phyloP scores from a whole-genome alignment of 2,113 vertebrate species.

The Pantherophis guttatus region DNA sequence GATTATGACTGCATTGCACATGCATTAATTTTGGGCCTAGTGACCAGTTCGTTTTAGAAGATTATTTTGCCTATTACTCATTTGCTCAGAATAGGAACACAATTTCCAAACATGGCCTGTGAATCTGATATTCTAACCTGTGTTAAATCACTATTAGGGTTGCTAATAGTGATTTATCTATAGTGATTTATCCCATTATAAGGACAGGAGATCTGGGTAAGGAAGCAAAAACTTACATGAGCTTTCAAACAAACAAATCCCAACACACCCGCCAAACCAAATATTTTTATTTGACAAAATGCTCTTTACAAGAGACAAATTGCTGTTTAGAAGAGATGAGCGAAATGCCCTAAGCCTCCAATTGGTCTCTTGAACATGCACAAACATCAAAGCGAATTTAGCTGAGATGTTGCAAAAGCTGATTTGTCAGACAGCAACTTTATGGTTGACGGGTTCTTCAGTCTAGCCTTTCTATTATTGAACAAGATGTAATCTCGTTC shows the following conservation, averaged over 20 bases:
- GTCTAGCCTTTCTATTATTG: background rate
- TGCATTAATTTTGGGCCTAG: background rate
- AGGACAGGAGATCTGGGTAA: background rate
- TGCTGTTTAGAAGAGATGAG: slow-evolving; percentile 16
- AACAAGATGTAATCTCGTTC: slow-evolving; percentile 1
- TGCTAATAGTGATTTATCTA: background rate
- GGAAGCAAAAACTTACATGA: background rate
- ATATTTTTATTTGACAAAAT: slow-evolving; percentile 22
- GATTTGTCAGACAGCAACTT: slow-evolving; percentile 18
- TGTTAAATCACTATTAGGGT: background rate
- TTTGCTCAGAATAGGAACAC: background rate
- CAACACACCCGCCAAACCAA: background rate
- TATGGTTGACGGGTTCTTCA: background rate
- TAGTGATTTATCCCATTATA: background rate
- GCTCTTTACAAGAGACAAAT: slow-evolving; percentile 18
- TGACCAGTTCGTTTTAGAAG: background rate
- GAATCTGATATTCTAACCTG: background rate
- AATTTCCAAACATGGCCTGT: background rate
- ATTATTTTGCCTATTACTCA: background rate
- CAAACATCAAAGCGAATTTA: background rate
- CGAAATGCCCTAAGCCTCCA: slow-evolving; percentile 10
- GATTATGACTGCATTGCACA: background rate
- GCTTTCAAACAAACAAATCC: background rate
- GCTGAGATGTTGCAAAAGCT: background rate
- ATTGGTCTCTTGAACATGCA: slow-evolving; percentile 9